Base-by-base conservation (phyloP, 2,888 invertebrate genomes). In the Brachycybe producta region DNA sequence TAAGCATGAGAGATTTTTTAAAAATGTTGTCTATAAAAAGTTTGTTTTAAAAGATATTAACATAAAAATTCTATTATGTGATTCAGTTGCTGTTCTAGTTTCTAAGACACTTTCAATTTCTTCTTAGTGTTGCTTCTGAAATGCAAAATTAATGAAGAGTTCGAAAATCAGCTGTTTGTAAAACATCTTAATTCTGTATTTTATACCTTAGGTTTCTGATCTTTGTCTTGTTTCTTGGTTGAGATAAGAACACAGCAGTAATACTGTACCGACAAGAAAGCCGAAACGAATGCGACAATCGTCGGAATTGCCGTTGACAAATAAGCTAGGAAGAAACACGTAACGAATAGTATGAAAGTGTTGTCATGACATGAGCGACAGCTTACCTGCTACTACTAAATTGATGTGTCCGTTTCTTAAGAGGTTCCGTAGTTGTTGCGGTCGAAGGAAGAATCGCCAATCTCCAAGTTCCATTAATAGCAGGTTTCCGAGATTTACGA, bases 241-340 rank as follows among this genome's bases (percentile, higher is more conserved):
- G n/a, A n/a, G 28, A 47, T 35, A 57, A 59, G 43, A 57, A 59
- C 70, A 60, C 72, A 73, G 60, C 69, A 72, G 35, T 71, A 64
- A 41, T 72, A 65, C 60, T 73, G 72, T 55, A 67, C 68, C 60
- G 71, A 72, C 51, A 73, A 55, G 61, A 73, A 71, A 30, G 72
- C 65, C 28, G 67, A 64, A 42, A 70, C 58, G 21, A 57, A 49
- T 41, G 70, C 68, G 42, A 66, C 62, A 19, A 67, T 66, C 21
- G 70, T 66, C 49, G 71, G 68, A 47, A 71, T 62, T 50, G 71
- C 68, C 30, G 70, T 70, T 53, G 67, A 69, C 54, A 69, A 65
- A 60, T 69, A 71, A 55, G 70, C 72, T 72, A 64, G 52, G 67
- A 65, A 47, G 54, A 55, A 55, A 49, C 2, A 24, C 7, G 36